Conservation (phyloP, 2,113 vertebrate species). For the Hydrolagus affinis region DNA sequence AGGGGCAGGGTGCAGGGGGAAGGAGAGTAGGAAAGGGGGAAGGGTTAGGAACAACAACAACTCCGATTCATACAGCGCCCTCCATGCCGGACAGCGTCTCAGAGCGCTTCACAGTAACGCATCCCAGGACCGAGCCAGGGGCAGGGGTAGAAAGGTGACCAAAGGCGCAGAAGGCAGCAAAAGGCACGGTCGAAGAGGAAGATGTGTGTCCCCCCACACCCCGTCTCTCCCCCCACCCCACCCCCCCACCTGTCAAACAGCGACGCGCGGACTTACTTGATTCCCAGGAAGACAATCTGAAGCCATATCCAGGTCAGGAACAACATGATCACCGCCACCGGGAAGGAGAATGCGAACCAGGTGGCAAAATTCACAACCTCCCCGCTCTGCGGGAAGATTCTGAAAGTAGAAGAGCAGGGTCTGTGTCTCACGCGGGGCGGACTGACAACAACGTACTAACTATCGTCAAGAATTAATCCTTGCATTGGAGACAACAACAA, state of each 20-base stretch:
- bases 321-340: slow-evolving; percentile 1
- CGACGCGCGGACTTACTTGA: slow-evolving; percentile 13
- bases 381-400: not conserved
- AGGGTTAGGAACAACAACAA: too few species aligned
- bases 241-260: not conserved
- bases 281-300: slow-evolving; percentile 23
- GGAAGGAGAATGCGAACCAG: slow-evolving; percentile 29
- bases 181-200: too few species aligned
- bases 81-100: too few species aligned
- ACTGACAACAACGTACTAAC: too few species aligned
- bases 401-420: not conserved
- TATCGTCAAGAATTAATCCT: not conserved
- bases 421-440: not conserved
- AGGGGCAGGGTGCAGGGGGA: too few species aligned
- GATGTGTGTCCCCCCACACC: too few species aligned
- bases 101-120: too few species aligned
- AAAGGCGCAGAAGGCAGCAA: too few species aligned
- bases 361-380: slow-evolving; percentile 6
- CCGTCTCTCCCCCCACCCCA: not conserved
- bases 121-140: too few species aligned
- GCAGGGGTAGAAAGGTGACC: too few species aligned
- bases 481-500: not conserved
- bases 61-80: too few species aligned
- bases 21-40: too few species aligned
- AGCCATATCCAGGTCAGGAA: slow-evolving; percentile 21